These are phyloP conservation scores for Camponotus floridanus DNA, from an alignment of 1,140 invertebrate species.

Conservation along the genomic window DNA sequence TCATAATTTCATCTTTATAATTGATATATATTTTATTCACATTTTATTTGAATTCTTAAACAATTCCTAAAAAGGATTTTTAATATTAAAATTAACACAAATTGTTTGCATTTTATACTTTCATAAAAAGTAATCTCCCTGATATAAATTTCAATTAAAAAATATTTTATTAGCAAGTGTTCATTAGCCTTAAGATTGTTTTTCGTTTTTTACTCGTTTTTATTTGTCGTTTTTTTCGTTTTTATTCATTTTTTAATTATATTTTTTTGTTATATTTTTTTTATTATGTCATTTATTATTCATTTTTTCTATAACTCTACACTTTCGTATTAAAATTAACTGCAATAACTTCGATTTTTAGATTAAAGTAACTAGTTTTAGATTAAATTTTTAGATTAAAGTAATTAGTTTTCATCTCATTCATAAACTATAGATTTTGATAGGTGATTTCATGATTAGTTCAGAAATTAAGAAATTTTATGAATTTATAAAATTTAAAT, in stretches of 20 bases:
- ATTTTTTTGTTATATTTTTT: no score
- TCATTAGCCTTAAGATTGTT: neutral
- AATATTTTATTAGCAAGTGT: constrained; percentile 6
- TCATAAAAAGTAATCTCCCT: neutral
- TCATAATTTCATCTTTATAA: neutral
- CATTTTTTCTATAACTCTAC: neutral
- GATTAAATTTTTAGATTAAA: no score
- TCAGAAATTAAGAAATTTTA: constrained; percentile 46
- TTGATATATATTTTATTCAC: neutral
- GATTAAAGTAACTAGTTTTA: constrained; percentile 35
- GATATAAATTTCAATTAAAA: neutral
- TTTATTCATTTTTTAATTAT: no score
- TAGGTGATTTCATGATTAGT: constrained; percentile 3
- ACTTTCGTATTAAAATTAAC: constrained; percentile 14
- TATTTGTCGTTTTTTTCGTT: no score
- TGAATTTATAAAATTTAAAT: constrained; percentile 40
- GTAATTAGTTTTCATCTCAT: neutral
- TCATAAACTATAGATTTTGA: constrained; percentile 16
- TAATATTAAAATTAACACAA: neutral
- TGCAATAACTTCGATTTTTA: neutral
- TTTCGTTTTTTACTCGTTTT: no score
- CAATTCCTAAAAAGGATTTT: neutral
- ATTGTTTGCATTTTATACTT: neutral
- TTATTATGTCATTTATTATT: no score
- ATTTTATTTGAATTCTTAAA: neutral